Evolutionary conservation across 2,113 vertebrate genomes (phyloP), one percentile per base, ranked within the genome.

Genomic region (Bambusicola thoracicus): DNA sequence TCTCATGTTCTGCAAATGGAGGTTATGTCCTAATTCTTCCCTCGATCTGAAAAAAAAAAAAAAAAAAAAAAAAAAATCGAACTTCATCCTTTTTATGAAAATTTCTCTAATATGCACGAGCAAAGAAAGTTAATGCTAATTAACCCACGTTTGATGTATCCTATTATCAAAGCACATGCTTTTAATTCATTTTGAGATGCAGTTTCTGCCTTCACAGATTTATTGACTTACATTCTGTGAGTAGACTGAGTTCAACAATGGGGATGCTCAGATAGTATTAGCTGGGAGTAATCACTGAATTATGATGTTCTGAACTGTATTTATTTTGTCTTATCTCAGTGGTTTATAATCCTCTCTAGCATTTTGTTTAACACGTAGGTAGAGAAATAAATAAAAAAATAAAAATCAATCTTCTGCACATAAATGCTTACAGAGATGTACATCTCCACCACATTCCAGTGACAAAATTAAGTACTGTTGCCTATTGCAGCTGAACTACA

Each of bases 401-500:
- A 59, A 81, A 32, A 77, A 56, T 20, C 36, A 32, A 18, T 25
- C 67, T 73, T 43, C 27, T n/a, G 27, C 84, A 36, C n/a, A 41
- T 27, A 55, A 91, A 67, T 32, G 13, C 18, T 13, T 75, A 2
- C 44, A 11, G 44, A 53, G 29, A 29, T 2, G 2, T 19, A 70
- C 27, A 10, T 19, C 27, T 44, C 30, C 12, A 24, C 7, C 22
- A 24, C 27, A 7, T 21, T 77, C 18, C 61, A 69, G n/a, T 8
- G 5, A 62, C 0, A 21, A 4, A 8, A 68, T 67, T 36, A 73
- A 8, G 13, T 62, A 58, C 17, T 48, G 20, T 34, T 30, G 61
- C 15, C 48, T 18, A 3, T 0, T 9, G 18, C n/a, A 76, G 62
- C 8, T 68, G 51, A 90, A 44, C 0, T 1, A 38, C 32, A 11